Evolutionary conservation across 2,113 vertebrate genomes (phyloP).

Genomic region (Corydoras maculifer): DNA sequence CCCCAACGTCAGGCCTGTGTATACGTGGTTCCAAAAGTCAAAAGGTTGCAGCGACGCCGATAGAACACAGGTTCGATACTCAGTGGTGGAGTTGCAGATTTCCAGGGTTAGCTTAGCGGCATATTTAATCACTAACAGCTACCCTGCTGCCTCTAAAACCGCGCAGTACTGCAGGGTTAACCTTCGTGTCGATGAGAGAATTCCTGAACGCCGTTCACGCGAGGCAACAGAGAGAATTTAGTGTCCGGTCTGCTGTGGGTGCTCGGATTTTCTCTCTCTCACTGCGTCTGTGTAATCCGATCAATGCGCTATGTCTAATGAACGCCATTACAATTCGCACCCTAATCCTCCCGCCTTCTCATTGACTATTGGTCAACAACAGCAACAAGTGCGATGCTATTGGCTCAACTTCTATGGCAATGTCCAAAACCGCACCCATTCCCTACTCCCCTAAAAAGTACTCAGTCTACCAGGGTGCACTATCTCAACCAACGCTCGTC

Average conservation of each 20-base stretch:
- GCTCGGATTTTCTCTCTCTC: conserved; percentile 1
- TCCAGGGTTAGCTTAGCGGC: not conserved
- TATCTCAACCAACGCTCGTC: no score
- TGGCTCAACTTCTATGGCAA: not conserved
- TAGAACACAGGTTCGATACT: not conserved
- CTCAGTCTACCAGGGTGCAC: no score
- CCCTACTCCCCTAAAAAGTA: not conserved
- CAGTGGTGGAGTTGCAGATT: not conserved
- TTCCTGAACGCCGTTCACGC: not conserved
- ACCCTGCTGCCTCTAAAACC: not conserved
- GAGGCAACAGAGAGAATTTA: not conserved
- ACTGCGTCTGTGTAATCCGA: conserved; percentile 43
- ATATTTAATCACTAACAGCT: not conserved
- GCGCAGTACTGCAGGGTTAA: not conserved
- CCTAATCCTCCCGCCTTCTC: conserved; percentile 33
- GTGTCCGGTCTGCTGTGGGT: not conserved
- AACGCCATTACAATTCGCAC: conserved; percentile 37
- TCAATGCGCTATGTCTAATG: conserved; percentile 39
- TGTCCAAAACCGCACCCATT: not conserved
- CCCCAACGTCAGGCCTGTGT: no score
- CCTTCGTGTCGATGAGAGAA: not conserved
- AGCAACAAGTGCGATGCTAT: not conserved
- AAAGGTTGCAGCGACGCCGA: no score
- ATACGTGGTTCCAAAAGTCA: no score
- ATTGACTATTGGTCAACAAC: not conserved